Evolutionary conservation across 2,797 vertebrate species (phyloP).

Genomic region (Bradypus variegatus): DNA sequence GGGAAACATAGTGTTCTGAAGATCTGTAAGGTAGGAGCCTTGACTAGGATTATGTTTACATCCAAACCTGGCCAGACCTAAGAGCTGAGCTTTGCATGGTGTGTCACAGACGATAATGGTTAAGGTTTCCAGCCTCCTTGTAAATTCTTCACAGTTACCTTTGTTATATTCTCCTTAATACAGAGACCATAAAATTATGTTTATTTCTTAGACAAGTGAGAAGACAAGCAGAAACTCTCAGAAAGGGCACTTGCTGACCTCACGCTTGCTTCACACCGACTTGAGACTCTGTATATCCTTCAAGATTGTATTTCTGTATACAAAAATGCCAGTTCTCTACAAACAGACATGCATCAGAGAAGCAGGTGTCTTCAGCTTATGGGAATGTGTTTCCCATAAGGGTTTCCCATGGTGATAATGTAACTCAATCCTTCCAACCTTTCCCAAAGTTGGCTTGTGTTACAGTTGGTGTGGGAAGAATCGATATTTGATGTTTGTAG

Average conservation of each 20-base stretch:
- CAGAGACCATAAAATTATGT: not conserved
- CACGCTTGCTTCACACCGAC: not conserved
- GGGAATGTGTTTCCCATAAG: not conserved
- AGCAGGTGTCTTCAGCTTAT: not conserved
- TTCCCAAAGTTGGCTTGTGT: not conserved
- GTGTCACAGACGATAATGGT: not conserved
- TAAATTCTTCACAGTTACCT: not conserved
- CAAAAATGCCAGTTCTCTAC: not conserved
- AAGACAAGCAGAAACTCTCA: not conserved
- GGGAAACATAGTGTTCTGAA: not conserved
- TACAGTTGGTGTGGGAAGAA: conserved; percentile 27
- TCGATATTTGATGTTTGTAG: conserved; percentile 38
- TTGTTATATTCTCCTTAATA: not conserved
- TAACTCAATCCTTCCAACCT: not conserved
- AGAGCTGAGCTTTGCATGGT: not conserved
- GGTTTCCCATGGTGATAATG: not conserved
- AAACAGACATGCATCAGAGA: not conserved
- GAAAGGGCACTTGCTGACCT: not conserved
- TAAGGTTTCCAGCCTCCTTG: not conserved
- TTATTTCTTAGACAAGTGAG: not conserved
- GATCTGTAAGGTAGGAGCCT: too few species aligned
- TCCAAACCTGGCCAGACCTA: not conserved
- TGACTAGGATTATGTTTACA: not conserved
- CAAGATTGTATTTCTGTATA: not conserved
- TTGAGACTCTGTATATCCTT: not conserved